Conservation (phyloP, 2,113 vertebrate species). For the Eudyptes chrysolophus region DNA sequence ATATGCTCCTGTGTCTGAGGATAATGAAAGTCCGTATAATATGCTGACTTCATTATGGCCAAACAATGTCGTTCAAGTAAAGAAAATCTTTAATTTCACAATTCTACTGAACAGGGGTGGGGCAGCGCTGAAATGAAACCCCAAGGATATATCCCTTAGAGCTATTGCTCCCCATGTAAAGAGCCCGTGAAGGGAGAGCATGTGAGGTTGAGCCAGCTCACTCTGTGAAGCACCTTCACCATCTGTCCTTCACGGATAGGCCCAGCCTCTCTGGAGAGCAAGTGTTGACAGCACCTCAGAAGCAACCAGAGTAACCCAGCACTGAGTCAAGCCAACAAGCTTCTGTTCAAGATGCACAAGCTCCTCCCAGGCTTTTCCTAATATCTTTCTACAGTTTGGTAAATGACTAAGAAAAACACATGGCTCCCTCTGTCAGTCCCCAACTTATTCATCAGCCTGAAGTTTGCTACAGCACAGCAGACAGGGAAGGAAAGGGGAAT, state of each 20-base stretch:
- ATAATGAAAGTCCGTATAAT: neutral
- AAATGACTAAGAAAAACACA: neutral
- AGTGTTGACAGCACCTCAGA: neutral
- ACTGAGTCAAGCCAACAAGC: neutral
- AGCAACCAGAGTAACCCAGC: neutral
- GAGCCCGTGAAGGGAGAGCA: neutral
- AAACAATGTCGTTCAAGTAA: neutral
- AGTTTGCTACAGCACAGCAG: neutral
- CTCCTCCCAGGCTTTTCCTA: neutral
- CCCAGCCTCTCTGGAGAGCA: neutral
- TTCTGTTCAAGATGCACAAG: neutral
- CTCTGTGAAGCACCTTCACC: neutral
- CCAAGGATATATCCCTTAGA: neutral
- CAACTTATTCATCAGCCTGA: neutral
- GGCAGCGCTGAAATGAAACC: neutral
- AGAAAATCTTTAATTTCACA: neutral
- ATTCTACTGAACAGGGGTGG: neutral
- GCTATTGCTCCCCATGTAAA: neutral
- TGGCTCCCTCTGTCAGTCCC: neutral
- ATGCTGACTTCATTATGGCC: neutral
- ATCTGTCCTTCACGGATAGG: rapidly evolving
- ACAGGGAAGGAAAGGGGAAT: neutral
- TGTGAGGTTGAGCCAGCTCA: neutral
- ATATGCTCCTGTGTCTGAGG: neutral
- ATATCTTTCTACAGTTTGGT: neutral